These are phyloP conservation scores for Rhinichthys osculus DNA, from an alignment of 2,797 vertebrate species.

Conservation along the genomic window DNA sequence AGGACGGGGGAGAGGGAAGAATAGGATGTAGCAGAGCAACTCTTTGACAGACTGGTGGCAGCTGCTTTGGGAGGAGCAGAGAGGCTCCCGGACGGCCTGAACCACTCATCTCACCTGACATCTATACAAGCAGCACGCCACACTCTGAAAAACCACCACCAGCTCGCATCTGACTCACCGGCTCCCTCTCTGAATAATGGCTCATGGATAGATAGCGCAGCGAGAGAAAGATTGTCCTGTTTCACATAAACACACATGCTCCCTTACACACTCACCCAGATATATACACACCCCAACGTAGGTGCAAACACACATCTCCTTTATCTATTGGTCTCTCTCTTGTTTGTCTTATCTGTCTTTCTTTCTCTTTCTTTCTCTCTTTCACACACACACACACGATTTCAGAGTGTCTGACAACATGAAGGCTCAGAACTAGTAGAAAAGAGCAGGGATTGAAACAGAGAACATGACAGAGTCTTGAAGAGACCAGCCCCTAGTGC, in stretches of 20 bases:
- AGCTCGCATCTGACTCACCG: slow-evolving; percentile 53
- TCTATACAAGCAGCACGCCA: slow-evolving; percentile 52
- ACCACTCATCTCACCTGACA: slow-evolving; percentile 62
- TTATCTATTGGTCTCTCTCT: slow-evolving; percentile 15
- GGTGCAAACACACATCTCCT: slow-evolving; percentile 28
- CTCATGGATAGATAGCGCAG: slow-evolving; percentile 45
- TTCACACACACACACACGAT: slow-evolving; percentile 23
- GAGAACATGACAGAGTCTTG: slow-evolving; percentile 57
- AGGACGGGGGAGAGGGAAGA: slow-evolving; percentile 47
- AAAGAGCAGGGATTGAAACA: slow-evolving; percentile 46
- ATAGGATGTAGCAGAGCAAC: slow-evolving; percentile 69
- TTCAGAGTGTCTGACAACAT: slow-evolving; percentile 50
- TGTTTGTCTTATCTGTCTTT: slow-evolving; percentile 8
- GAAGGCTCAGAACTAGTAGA: slow-evolving; percentile 50
- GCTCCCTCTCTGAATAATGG: slow-evolving; percentile 43
- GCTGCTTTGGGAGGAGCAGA: slow-evolving; percentile 75
- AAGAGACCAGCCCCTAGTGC: slow-evolving; percentile 50
- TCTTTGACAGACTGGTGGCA: slow-evolving; percentile 79
- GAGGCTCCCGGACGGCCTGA: slow-evolving; percentile 59
- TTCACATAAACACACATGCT: slow-evolving; percentile 37
- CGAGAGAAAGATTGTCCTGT: slow-evolving; percentile 22
- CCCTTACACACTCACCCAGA: slow-evolving; percentile 14
- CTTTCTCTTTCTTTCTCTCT: neutral
- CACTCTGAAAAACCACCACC: slow-evolving; percentile 51
- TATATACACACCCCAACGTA: slow-evolving; percentile 8